Evolutionary conservation across 2,113 vertebrate genomes (phyloP), one percentile per base, ranked within the genome.

Genomic region (Copsychus sechellarum): DNA sequence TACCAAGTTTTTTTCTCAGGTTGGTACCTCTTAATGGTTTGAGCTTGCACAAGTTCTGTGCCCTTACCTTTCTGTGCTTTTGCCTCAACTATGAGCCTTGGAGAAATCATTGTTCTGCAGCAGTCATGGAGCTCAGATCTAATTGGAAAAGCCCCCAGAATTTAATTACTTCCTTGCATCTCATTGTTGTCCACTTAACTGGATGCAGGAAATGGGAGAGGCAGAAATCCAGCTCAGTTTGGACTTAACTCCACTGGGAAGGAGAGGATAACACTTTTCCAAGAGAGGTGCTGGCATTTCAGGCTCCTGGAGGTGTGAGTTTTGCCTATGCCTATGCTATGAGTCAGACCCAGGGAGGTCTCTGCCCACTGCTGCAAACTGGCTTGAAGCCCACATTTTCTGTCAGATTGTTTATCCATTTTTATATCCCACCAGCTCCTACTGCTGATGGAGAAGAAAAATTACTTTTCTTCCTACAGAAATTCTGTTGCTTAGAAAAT

Each of bases 311-410:
- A 86, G 87, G 87, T 90, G 92, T 80, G 79, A 89, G 64, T 54
- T 82, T 80, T 93, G 93, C 92, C 94, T 70, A 81, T 71, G 45
- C 95, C 5, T 50, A 2, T 51, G 18, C 94, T 81, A 93, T 95
- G 92, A 95, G 85, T 96, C 92, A 77, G 67, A 70, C 51, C 86
- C 54, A 86, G 79, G 70, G 66, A 54, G 80, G 81, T 88, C 87
- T 94, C 71, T 90, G 22, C 95, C 93, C 91, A 90, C 95, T 95
- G 83, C 83, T 74, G 71, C 82, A 91, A 77, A 33, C 85, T 97
- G 95, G 85, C 93, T 91, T 20, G 18, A 70, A 90, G 93, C 94
- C 93, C 93, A 83, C 53, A 2, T 66, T 90, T 86, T 61, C 92
- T 90, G 87, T 88, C 94, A 90, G 67, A 66, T 93, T 90, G 71